These are phyloP conservation scores for Cyclargus thomasi DNA, from an alignment of 1,140 invertebrate species.

Conservation along the genomic window DNA sequence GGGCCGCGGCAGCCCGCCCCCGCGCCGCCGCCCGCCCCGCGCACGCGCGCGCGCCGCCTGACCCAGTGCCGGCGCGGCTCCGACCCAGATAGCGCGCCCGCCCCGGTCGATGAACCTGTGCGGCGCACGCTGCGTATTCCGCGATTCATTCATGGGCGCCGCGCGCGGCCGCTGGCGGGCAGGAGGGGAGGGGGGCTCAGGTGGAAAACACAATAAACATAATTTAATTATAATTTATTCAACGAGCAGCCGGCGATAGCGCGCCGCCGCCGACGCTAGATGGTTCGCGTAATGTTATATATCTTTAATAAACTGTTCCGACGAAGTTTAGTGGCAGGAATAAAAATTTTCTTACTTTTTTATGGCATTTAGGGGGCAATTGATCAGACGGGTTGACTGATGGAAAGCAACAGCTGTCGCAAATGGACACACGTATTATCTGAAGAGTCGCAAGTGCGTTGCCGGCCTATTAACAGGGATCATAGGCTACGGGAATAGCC, in stretches of 20 bases:
- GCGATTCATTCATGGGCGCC: constrained; percentile 16
- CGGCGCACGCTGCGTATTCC: constrained; percentile 24
- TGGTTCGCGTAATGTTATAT: background rate
- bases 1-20: constrained; percentile 29
- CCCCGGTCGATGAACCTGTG: constrained; percentile 26
- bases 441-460: no score
- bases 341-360: no score
- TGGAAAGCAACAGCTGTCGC: no score
- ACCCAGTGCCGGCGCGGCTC: constrained; percentile 29
- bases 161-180: background rate
- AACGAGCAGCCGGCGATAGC: background rate
- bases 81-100: constrained; percentile 24
- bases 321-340: no score
- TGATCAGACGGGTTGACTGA: no score
- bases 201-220: background rate
- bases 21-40: constrained; percentile 26
- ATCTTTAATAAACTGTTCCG: no score
- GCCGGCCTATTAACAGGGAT: no score
- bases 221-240: background rate
- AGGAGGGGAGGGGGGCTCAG: background rate
- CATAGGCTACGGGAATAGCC: no score
- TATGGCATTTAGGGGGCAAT: no score
- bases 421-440: no score
- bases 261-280: no score
- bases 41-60: constrained; percentile 23